Percentiles rank a stretch among this genome's conserved stretches.
These are phyloP conservation scores for Drosophila pectinifera DNA, from an alignment of 1,140 invertebrate species.

Conservation along the genomic window DNA sequence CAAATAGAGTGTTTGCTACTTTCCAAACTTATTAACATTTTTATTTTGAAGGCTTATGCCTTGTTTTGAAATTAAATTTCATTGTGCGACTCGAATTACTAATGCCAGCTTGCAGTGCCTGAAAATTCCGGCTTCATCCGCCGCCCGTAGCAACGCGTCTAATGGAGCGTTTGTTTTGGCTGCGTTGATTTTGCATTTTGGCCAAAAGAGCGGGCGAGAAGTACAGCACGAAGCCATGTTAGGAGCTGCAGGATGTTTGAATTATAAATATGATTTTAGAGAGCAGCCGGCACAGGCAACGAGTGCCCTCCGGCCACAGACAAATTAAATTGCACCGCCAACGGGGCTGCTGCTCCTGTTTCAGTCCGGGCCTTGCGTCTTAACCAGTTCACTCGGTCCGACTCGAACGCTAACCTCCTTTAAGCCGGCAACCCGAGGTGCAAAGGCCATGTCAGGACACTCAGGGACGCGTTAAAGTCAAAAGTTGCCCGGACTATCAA, in stretches of 20 bases:
- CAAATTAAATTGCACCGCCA: conserved; percentile 34
- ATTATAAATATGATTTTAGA: conserved; percentile 53
- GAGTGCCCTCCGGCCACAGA: conserved; percentile 18
- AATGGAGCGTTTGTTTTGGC: conserved; percentile 65
- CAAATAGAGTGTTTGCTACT: too few species aligned
- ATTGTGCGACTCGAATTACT: neutral
- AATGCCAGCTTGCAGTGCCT: conserved; percentile 7
- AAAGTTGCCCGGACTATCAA: conserved; percentile 66
- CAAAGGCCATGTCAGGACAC: conserved; percentile 59
- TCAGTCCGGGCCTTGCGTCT: neutral
- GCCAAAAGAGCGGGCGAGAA: conserved; percentile 4
- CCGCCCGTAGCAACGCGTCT: conserved; percentile 41
- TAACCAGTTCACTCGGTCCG: conserved; percentile 30
- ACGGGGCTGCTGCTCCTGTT: conserved; percentile 8
- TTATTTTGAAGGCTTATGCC: too few species aligned
- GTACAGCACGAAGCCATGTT: conserved; percentile 13
- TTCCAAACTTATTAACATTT: too few species aligned
- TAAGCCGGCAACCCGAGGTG: conserved; percentile 5
- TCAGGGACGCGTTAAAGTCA: conserved; percentile 70
- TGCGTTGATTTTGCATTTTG: conserved; percentile 62
- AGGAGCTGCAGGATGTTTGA: conserved; percentile 40
- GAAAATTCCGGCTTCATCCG: conserved; percentile 21
- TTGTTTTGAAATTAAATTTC: too few species aligned
- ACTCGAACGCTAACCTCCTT: conserved; percentile 14
- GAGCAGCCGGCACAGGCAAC: conserved; percentile 13